Percentiles rank a stretch among this genome's conserved stretches.
These are phyloP conservation scores for Phaedon cochleariae DNA, from an alignment of 2,888 invertebrate genomes.

Conservation along the genomic window DNA sequence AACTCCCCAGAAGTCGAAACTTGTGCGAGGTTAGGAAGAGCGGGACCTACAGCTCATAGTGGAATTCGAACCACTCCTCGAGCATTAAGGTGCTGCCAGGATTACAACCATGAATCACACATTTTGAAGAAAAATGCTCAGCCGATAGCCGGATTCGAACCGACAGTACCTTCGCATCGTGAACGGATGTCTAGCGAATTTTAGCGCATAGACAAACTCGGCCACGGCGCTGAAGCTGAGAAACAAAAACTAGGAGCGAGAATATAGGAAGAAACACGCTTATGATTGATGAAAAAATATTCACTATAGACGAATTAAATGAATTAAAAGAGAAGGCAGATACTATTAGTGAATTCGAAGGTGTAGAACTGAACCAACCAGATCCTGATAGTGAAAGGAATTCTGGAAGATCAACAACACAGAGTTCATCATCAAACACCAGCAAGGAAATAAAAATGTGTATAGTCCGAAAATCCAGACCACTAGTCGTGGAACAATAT, in stretches of 20 bases:
- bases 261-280: background rate
- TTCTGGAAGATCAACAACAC: background rate
- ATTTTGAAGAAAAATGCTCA: no score
- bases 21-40: no score
- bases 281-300: background rate
- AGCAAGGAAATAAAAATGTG: background rate
- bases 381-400: slow-evolving; percentile 2
- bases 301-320: background rate
- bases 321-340: background rate
- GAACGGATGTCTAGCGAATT: no score
- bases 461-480: background rate
- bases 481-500: background rate
- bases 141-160: no score
- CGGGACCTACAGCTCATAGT: no score
- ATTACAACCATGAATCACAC: no score
- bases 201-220: no score
- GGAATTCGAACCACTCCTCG: no score
- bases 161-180: no score
- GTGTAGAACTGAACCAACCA: background rate
- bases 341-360: background rate
- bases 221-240: background rate
- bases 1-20: no score
- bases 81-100: no score
- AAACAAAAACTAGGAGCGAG: no score
- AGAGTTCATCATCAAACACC: background rate